Evolutionary conservation across 1,140 invertebrate species (phyloP).

Genomic region (Pachyrhynchus sulphureomaculatus): DNA sequence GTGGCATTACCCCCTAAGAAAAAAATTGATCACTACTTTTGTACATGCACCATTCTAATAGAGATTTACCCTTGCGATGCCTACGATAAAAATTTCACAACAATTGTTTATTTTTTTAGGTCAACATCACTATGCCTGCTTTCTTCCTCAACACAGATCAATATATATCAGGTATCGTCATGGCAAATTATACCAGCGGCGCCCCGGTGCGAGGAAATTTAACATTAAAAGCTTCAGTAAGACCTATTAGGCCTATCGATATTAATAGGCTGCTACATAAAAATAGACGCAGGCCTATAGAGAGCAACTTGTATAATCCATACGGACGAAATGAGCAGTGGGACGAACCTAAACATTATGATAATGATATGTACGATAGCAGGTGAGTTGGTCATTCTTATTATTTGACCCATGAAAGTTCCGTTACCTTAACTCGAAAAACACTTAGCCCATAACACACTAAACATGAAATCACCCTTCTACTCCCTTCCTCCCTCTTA

Average conservation of each 20-base stretch:
- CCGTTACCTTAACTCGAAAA: no score
- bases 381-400: no score
- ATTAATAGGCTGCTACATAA: conserved; percentile 42
- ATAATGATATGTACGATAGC: conserved; percentile 16
- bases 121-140: conserved; percentile 93
- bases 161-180: conserved; percentile 79
- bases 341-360: conserved; percentile 6
- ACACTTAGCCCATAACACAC: no score
- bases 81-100: no score
- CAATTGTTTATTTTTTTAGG: no score
- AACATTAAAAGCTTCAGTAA: conserved; percentile 76
- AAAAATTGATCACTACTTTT: no score
- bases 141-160: conserved; percentile 86
- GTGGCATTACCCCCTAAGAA: no score
- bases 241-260: conserved; percentile 61
- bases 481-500: no score
- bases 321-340: conserved; percentile 18
- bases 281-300: conserved; percentile 21
- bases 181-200: conserved; percentile 92
- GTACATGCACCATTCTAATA: no score
- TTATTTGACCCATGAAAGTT: no score
- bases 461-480: no score
- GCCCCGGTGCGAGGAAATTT: conserved; percentile 82
- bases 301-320: conserved; percentile 21
- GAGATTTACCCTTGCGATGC: no score